Evolutionary conservation across 1,140 invertebrate species (phyloP).

Genomic region (Argopecten irradians): DNA sequence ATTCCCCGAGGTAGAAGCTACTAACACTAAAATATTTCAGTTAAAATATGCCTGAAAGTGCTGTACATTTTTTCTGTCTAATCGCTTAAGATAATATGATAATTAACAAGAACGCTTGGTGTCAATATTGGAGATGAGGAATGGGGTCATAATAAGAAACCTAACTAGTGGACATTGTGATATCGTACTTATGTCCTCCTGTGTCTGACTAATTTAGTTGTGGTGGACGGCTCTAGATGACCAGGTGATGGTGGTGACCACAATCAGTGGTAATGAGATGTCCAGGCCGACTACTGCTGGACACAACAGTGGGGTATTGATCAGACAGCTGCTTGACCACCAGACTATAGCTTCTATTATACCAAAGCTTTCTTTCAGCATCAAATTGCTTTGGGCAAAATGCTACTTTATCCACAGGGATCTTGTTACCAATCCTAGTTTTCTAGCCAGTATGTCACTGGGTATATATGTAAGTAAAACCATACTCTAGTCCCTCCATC

Average conservation of each 20-base stretch:
- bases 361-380: neutral
- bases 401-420: neutral
- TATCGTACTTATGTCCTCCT: too few species aligned
- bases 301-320: neutral
- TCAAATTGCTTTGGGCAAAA: neutral
- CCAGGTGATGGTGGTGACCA: constrained; percentile 19
- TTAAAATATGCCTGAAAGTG: too few species aligned
- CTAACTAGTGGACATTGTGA: too few species aligned
- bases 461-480: neutral
- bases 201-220: neutral
- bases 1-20: too few species aligned
- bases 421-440: neutral
- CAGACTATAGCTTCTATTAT: neutral
- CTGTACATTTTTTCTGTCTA: too few species aligned
- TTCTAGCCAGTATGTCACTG: neutral
- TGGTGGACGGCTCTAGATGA: neutral
- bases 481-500: neutral
- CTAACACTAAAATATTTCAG: too few species aligned
- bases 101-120: too few species aligned
- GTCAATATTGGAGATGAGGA: too few species aligned
- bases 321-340: neutral
- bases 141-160: too few species aligned
- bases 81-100: too few species aligned
- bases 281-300: neutral
- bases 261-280: constrained; percentile 7